Conservation (phyloP, 2,797 vertebrate genomes). For the Poeciliopsis infans region DNA sequence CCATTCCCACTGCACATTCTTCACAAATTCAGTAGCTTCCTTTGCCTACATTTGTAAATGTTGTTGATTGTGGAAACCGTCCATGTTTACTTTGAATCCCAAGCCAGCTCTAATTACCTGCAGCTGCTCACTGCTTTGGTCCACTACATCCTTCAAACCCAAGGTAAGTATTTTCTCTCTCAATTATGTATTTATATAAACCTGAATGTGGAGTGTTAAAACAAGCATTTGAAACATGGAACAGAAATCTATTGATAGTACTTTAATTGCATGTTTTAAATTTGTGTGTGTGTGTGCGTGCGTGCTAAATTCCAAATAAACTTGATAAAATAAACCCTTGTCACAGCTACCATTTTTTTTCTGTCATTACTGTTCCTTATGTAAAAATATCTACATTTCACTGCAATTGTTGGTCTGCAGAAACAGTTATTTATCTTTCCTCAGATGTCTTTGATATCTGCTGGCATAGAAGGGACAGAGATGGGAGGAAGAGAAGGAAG, state of each 20-base stretch:
- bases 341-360: background rate
- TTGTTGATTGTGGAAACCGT: conserved; percentile 96
- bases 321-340: conserved; percentile 47
- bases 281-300: conserved; percentile 13
- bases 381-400: conserved; percentile 49
- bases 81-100: conserved; percentile 98
- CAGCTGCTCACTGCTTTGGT: conserved; percentile 92
- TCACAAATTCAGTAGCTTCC: conserved; percentile 99
- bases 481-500: conserved; percentile 15
- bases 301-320: conserved; percentile 54
- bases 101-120: conserved; percentile 90
- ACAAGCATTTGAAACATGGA: conserved; percentile 79
- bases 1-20: conserved; percentile 92
- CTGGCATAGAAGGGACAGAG: conserved; percentile 42
- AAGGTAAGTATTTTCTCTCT: conserved; percentile 86
- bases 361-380: conserved; percentile 41
- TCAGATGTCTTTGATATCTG: conserved; percentile 49
- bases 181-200: conserved; percentile 85
- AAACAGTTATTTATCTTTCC: conserved; percentile 71
- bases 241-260: conserved; percentile 82
- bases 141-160: conserved; percentile 85
- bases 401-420: conserved; percentile 59
- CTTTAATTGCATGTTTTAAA: conserved; percentile 80
- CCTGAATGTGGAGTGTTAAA: conserved; percentile 85
- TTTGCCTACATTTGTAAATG: conserved; percentile 96